These are phyloP conservation scores for Chionis minor DNA, from an alignment of 2,113 vertebrate species.

Conservation along the genomic window DNA sequence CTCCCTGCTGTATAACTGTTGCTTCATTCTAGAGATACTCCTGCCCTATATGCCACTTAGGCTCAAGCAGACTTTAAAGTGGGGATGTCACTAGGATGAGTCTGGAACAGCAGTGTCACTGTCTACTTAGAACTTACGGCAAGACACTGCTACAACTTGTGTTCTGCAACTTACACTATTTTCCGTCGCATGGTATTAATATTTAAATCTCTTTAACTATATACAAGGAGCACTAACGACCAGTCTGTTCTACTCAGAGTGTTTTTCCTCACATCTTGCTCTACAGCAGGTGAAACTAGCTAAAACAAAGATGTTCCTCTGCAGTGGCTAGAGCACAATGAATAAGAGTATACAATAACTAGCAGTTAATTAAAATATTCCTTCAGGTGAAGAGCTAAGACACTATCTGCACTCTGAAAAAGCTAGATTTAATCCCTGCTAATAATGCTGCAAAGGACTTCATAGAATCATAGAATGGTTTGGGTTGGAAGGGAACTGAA, in stretches of 20 bases:
- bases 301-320: neutral
- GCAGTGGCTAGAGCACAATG: neutral
- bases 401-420: neutral
- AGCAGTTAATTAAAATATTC: neutral
- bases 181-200: neutral
- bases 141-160: neutral
- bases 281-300: neutral
- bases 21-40: neutral
- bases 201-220: neutral
- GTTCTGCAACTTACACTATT: neutral
- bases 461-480: neutral
- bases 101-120: neutral
- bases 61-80: neutral
- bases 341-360: neutral
- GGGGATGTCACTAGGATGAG: neutral
- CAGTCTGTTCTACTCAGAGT: neutral
- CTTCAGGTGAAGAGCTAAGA: neutral
- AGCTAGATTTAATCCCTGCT: neutral
- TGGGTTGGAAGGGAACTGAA: neutral
- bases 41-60: neutral
- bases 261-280: neutral
- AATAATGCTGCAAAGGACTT: neutral
- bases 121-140: neutral
- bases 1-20: neutral
- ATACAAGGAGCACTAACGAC: neutral